Evolutionary conservation across 2,888 invertebrate genomes (phyloP).

Genomic region (Pteria penguin): DNA sequence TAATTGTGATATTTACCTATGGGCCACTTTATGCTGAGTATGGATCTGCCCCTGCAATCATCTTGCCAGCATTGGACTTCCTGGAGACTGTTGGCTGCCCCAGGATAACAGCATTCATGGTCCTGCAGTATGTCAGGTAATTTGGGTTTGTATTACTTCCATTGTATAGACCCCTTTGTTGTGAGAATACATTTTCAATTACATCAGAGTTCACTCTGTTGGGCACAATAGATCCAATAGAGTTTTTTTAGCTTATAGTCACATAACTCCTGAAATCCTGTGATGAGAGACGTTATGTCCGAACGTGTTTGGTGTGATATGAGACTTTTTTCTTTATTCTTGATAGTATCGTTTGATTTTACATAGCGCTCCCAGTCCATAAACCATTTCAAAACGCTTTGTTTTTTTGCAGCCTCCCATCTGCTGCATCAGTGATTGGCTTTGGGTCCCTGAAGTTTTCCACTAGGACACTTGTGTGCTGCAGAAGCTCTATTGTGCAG

Average conservation of each 20-base stretch:
- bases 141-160: slow-evolving; percentile 37
- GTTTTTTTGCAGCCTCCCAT: slow-evolving; percentile 20
- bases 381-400: slow-evolving; percentile 15
- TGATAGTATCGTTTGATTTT: background rate
- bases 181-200: slow-evolving; percentile 38
- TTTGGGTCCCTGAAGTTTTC: slow-evolving; percentile 30
- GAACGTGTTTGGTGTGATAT: slow-evolving; percentile 21
- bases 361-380: slow-evolving; percentile 14
- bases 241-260: slow-evolving; percentile 19
- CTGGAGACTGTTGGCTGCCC: slow-evolving; percentile 25
- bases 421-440: slow-evolving; percentile 15
- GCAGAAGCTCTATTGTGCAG: slow-evolving; percentile 24
- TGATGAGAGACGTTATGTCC: slow-evolving; percentile 12
- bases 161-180: slow-evolving; percentile 37
- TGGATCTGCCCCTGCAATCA: background rate
- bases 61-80: slow-evolving; percentile 22
- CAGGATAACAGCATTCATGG: slow-evolving; percentile 34
- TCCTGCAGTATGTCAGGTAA: slow-evolving; percentile 33
- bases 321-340: background rate
- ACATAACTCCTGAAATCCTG: slow-evolving; percentile 37
- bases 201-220: slow-evolving; percentile 36
- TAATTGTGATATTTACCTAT: no score
- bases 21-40: background rate
- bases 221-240: slow-evolving; percentile 22
- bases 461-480: slow-evolving; percentile 31